Evolutionary conservation across 2,113 vertebrate genomes (phyloP).

Genomic region (Xerus inauris): DNA sequence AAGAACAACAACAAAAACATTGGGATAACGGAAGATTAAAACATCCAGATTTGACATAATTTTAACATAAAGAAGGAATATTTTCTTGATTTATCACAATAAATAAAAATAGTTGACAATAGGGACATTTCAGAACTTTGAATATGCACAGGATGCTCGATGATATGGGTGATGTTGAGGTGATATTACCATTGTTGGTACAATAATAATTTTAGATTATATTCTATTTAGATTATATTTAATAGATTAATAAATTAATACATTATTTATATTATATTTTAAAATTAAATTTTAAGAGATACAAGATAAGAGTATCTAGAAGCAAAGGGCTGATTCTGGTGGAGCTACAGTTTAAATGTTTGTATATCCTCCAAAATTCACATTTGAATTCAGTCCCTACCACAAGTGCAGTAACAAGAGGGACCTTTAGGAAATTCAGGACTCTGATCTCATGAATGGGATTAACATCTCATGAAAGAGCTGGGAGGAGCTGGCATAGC

Average conservation of each 20-base stretch:
- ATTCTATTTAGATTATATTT: background rate
- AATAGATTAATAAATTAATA: no score
- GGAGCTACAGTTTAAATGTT: background rate
- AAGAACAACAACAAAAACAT: background rate
- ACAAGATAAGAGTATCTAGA: background rate
- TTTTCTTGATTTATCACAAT: background rate
- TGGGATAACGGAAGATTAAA: background rate
- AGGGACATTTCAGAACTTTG: background rate
- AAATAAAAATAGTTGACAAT: background rate
- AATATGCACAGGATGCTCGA: background rate
- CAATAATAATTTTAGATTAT: background rate
- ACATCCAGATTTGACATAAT: background rate
- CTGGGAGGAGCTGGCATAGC: background rate
- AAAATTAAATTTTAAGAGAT: background rate
- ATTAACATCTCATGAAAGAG: background rate
- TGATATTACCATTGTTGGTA: background rate
- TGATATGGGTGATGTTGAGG: background rate
- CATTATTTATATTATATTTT: background rate
- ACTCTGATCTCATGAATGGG: background rate
- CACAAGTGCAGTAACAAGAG: background rate
- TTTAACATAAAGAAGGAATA: background rate
- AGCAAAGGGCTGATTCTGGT: background rate
- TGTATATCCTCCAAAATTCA: background rate
- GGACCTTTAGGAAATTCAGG: background rate
- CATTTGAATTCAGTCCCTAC: background rate